Base-by-base conservation (phyloP, 2,888 invertebrate genomes). In the Leptinotarsa haldemani region DNA sequence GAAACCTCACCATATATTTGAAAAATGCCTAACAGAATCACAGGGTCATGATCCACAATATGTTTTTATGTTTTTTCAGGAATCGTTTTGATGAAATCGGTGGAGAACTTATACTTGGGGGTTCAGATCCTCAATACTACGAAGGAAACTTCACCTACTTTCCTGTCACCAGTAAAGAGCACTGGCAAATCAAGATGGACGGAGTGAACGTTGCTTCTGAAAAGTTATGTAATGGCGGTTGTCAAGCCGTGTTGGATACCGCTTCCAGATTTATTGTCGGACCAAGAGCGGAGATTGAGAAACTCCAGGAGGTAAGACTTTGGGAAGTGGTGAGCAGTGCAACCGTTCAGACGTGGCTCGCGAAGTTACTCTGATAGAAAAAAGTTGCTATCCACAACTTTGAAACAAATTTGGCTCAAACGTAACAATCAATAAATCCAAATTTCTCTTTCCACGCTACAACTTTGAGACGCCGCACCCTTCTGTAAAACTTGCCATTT, bases 251-350 rank as follows among this genome's bases (percentile, higher is more conserved):
- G 87, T 97, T 97, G 30, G 97, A 97, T 88, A 97, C 97, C 46
- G 97, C 97, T 81, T 99, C 99, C 79, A 97, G 97, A 69, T 92
- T 99, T 70, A 93, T 99, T 84, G 97, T 95, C 80, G 98, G 98
- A n/a, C 98, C 99, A 30, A 84, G 90, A 30, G 87, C 86, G 0
- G 97, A 97, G 87, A 90, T 97, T 74, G 89, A 89, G 61, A 90
- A 90, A 25, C 92, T 99, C 70, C 97, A 98, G 88, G 88, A 92
- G 83, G 91, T 91, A 70, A 91, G 95, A 78, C 7, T 30, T 30
- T 30, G 30, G 7, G 30, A 30, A 30, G 7, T 30, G 1, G 30
- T 1, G 30, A 30, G 7, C 30, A 30, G 7, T 30, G 30, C 30
- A 30, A 30, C 30, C 7, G 30, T 30, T 30, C 30, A 30, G 1